Percentiles rank a stretch among this genome's conserved stretches.
These are phyloP conservation scores for Cardinalis cardinalis DNA, from an alignment of 2,113 vertebrate species.

Conservation along the genomic window DNA sequence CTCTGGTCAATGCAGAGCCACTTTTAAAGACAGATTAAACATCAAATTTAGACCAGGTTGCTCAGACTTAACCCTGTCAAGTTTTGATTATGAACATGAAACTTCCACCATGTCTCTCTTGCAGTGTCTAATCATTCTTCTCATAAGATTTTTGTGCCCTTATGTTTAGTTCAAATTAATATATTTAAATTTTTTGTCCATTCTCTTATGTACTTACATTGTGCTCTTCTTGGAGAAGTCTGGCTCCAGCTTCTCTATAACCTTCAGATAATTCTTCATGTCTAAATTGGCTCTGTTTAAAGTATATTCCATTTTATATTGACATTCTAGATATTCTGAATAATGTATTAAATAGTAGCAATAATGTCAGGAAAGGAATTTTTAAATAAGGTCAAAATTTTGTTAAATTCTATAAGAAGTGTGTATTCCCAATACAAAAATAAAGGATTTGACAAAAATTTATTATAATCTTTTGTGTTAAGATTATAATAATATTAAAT, in stretches of 20 bases:
- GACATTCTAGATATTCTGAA: neutral
- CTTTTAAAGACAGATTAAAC: neutral
- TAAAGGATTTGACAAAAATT: neutral
- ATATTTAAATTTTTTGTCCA: neutral
- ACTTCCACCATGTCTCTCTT: neutral
- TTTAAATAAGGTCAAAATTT: neutral
- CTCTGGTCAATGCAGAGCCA: neutral
- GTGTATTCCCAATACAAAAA: neutral
- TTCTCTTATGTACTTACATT: neutral
- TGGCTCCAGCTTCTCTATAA: neutral
- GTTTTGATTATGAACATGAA: neutral
- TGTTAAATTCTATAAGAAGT: neutral
- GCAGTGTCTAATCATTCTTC: neutral
- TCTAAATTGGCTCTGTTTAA: neutral
- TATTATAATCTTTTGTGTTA: rapidly evolving
- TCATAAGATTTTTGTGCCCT: neutral
- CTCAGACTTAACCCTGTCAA: neutral
- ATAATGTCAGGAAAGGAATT: neutral
- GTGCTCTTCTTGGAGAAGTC: neutral
- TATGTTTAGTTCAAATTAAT: neutral
- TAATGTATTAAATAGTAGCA: neutral
- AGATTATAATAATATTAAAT: neutral
- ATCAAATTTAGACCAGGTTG: neutral
- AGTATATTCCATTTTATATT: neutral
- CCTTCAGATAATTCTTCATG: neutral